Conservation (phyloP, 2,113 vertebrate genomes). For the Varanus salvator region DNA sequence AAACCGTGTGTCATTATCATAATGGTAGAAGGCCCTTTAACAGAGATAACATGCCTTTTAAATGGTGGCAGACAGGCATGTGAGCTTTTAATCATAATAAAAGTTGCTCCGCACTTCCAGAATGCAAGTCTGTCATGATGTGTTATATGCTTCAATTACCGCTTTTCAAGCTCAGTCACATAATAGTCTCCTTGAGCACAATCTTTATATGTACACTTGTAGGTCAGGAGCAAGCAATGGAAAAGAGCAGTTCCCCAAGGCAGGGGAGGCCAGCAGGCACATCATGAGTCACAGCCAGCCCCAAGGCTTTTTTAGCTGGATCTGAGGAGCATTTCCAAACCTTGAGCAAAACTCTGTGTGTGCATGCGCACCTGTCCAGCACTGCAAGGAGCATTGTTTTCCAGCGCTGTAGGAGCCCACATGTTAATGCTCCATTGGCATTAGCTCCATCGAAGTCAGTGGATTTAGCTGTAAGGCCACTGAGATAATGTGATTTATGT, state of each 20-base stretch:
- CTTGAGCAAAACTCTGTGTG: neutral
- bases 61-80: conserved; percentile 14
- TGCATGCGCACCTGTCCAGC: neutral
- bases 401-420: neutral
- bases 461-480: too few species aligned
- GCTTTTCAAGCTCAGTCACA: conserved; percentile 6
- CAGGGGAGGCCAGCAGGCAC: neutral
- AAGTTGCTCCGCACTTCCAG: neutral
- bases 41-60: neutral
- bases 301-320: neutral
- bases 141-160: neutral
- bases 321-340: neutral
- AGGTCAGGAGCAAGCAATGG: neutral
- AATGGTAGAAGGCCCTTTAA: neutral
- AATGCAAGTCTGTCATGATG: neutral
- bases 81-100: conserved; percentile 11
- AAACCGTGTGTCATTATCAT: conserved; percentile 8
- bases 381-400: neutral
- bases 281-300: neutral
- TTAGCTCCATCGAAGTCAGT: too few species aligned
- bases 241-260: neutral
- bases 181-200: neutral
- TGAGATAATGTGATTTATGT: too few species aligned
- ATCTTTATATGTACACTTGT: neutral
- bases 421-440: neutral